Evolutionary conservation across 2,888 invertebrate genomes (phyloP).

Genomic region (Oscheius sp.): DNA sequence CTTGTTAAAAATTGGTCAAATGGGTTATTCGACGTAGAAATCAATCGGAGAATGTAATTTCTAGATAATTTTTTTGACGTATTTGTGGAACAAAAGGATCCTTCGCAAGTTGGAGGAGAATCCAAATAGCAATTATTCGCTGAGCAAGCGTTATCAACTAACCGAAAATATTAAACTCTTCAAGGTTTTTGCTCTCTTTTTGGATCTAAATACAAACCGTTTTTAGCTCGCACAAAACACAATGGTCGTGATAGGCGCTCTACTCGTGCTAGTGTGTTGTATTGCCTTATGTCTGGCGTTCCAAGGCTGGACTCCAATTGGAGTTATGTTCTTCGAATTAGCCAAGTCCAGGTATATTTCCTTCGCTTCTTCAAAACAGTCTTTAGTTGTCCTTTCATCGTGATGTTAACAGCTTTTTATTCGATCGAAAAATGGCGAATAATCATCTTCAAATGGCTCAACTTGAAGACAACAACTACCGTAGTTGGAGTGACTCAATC

Average conservation of each 20-base stretch:
- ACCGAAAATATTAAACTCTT: constrained; percentile 9
- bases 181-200: background rate
- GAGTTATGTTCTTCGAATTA: constrained; percentile 21
- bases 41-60: background rate
- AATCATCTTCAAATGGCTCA: background rate
- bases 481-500: background rate
- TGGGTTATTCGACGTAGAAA: too few species aligned
- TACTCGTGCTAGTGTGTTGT: background rate
- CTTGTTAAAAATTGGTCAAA: too few species aligned
- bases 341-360: background rate
- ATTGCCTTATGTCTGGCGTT: background rate
- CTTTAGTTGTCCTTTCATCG: constrained; percentile 3
- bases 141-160: constrained; percentile 13
- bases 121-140: background rate
- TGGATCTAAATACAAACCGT: background rate
- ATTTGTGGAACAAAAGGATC: background rate
- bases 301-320: background rate
- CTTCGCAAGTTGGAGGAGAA: background rate
- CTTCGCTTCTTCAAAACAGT: background rate
- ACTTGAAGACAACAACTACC: background rate
- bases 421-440: background rate
- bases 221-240: constrained; percentile 1
- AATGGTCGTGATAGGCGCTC: background rate
- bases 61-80: background rate
- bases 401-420: constrained; percentile 1